A percentile compares a stretch with the other conserved stretches of the same genome.
These are phyloP conservation scores for Cataglyphis altisquamis DNA, from an alignment of 2,888 invertebrate species.

Conservation along the genomic window DNA sequence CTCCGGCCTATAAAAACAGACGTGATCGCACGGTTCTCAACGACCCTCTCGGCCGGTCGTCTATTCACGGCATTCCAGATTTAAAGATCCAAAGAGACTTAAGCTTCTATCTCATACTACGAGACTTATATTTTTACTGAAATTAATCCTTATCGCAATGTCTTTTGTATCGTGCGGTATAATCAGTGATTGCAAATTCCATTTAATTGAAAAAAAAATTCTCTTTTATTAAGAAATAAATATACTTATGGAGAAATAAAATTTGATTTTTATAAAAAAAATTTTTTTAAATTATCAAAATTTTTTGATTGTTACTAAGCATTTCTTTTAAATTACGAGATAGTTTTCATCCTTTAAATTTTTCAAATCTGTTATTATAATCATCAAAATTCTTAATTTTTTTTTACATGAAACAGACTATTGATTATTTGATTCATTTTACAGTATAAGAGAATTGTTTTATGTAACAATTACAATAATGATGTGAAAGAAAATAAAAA, in stretches of 20 bases:
- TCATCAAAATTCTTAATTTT: slow-evolving; percentile 4
- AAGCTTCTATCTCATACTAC: not conserved
- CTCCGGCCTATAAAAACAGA: slow-evolving; percentile 52
- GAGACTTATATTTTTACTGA: not conserved
- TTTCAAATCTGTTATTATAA: not conserved
- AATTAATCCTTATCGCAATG: not conserved
- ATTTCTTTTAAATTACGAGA: not conserved
- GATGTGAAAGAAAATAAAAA: not conserved
- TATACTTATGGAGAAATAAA: not conserved
- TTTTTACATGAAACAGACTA: not conserved
- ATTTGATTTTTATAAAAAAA: not conserved
- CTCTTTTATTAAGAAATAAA: not conserved
- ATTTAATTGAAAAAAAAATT: not conserved
- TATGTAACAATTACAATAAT: not conserved
- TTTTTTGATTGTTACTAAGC: not conserved
- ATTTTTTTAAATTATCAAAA: not conserved
- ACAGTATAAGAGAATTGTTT: not conserved
- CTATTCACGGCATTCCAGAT: slow-evolving; percentile 30
- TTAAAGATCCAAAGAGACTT: not conserved
- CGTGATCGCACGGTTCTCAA: slow-evolving; percentile 17
- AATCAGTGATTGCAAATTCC: not conserved
- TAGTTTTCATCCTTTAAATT: not conserved
- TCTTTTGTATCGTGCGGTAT: not conserved
- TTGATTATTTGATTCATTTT: not conserved
- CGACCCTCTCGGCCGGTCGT: slow-evolving; percentile 16